Conservation (phyloP, 2,888 invertebrate genomes). For the Gortyna flavago region DNA sequence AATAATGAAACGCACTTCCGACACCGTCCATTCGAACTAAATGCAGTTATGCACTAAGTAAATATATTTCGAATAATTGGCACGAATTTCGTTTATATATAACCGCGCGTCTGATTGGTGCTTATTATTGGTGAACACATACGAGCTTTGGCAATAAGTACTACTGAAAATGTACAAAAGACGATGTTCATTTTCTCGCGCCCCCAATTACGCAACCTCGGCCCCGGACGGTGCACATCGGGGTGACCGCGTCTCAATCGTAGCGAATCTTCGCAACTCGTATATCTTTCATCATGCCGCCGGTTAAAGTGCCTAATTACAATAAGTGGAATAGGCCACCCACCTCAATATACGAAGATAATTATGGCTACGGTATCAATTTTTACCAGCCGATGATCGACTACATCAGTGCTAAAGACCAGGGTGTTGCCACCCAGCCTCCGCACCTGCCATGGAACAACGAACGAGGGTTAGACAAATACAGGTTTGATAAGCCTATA, state of each 20-base stretch:
- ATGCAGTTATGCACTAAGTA: constrained; percentile 63
- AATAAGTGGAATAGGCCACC: constrained; percentile 90
- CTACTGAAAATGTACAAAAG: constrained; percentile 85
- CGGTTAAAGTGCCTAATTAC: constrained; percentile 84
- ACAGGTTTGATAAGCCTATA: constrained; percentile 91
- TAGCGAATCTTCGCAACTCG: constrained; percentile 76
- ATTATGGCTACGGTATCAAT: constrained; percentile 95
- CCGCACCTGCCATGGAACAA: constrained; percentile 94
- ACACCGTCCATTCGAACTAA: constrained; percentile 47
- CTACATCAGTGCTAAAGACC: constrained; percentile 93
- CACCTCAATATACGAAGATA: constrained; percentile 93
- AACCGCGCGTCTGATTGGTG: constrained; percentile 83
- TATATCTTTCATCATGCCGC: constrained; percentile 83
- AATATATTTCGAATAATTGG: constrained; percentile 79
- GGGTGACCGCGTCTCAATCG: constrained; percentile 67
- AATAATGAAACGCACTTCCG: constrained; percentile 47
- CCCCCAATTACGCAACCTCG: constrained; percentile 81
- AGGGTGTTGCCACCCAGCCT: constrained; percentile 80
- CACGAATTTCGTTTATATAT: constrained; percentile 84
- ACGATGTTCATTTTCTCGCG: constrained; percentile 75
- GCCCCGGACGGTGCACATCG: constrained; percentile 73
- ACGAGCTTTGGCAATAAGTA: constrained; percentile 82
- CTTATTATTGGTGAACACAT: constrained; percentile 78
- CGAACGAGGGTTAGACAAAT: constrained; percentile 92
- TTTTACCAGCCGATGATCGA: constrained; percentile 97